Percentiles rank a stretch among this genome's conserved stretches.
These are phyloP conservation scores for Polypedilum vanderplanki DNA, from an alignment of 1,140 invertebrate species.

Conservation along the genomic window DNA sequence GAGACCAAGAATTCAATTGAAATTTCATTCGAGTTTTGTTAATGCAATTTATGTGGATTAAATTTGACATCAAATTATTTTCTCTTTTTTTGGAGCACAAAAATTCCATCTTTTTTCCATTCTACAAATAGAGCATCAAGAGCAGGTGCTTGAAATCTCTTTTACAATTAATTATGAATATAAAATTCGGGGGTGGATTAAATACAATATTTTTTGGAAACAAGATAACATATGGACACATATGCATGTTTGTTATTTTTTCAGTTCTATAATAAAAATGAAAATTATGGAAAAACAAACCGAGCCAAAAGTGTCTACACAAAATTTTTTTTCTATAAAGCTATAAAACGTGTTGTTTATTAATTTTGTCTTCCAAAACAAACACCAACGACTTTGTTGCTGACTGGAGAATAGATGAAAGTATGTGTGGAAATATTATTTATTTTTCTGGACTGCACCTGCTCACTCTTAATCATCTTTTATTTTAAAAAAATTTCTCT, in stretches of 20 bases:
- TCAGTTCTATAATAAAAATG: neutral
- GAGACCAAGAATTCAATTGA: too few relatives aligned
- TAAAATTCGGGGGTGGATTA: neutral
- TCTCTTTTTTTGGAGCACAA: neutral
- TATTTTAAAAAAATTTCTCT: neutral
- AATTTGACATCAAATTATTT: too few relatives aligned
- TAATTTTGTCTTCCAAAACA: slow-evolving; percentile 24
- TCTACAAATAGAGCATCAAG: neutral
- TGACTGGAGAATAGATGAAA: neutral
- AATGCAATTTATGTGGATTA: too few relatives aligned
- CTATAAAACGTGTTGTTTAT: slow-evolving; percentile 23
- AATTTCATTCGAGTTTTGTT: too few relatives aligned
- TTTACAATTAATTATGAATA: slow-evolving; percentile 20
- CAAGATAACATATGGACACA: too few relatives aligned
- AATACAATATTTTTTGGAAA: neutral
- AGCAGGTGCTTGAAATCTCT: slow-evolving; percentile 1
- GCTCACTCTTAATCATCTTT: slow-evolving; percentile 12
- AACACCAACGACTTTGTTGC: slow-evolving; percentile 20
- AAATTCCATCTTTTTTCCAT: neutral
- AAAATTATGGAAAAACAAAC: slow-evolving; percentile 1
- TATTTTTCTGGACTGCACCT: slow-evolving; percentile 21
- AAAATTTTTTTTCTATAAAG: neutral
- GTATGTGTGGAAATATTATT: slow-evolving; percentile 6
- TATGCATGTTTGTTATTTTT: too few relatives aligned
- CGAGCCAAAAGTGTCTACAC: neutral